A percentile compares a stretch with the other conserved stretches of the same genome.
These are phyloP conservation scores for Drosophila yooni DNA, from an alignment of 2,888 invertebrate species.

Conservation along the genomic window DNA sequence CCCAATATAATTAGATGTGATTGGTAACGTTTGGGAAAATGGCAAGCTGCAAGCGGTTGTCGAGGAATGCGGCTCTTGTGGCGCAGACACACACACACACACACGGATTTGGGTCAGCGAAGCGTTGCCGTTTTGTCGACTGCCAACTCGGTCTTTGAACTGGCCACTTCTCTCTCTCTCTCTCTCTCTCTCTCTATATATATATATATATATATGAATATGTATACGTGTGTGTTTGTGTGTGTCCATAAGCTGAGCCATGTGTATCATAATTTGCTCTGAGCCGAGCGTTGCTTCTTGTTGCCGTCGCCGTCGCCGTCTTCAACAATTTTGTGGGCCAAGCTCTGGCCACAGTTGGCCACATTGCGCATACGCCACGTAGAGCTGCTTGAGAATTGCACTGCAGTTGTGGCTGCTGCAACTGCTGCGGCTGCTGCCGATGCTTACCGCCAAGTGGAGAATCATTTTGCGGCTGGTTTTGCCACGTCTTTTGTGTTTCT, in stretches of 20 bases:
- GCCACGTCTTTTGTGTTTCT: slow-evolving; percentile 49
- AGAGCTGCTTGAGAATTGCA: slow-evolving; percentile 19
- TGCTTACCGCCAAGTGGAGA: slow-evolving; percentile 68
- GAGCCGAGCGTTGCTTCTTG: slow-evolving; percentile 18
- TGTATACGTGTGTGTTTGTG: slow-evolving; percentile 9
- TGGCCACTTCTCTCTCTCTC: slow-evolving; percentile 33
- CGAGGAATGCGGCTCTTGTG: slow-evolving; percentile 51
- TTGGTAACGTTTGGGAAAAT: slow-evolving; percentile 54
- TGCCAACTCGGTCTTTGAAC: slow-evolving; percentile 63
- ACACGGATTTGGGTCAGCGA: slow-evolving; percentile 55
- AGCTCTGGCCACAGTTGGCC: slow-evolving; percentile 35
- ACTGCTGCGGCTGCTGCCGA: slow-evolving; percentile 18
- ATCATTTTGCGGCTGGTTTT: slow-evolving; percentile 65
- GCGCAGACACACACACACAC: slow-evolving; percentile 19
- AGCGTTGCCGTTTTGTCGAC: slow-evolving; percentile 36
- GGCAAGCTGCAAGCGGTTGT: slow-evolving; percentile 34
- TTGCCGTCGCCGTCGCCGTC: slow-evolving; percentile 3
- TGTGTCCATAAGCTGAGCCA: slow-evolving; percentile 46
- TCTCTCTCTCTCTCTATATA: background rate
- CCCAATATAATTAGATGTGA: slow-evolving; percentile 62
- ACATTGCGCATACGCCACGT: slow-evolving; percentile 77
- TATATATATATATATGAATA: background rate
- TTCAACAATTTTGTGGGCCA: slow-evolving; percentile 48
- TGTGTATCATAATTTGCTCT: slow-evolving; percentile 68
- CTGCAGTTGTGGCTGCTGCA: slow-evolving; percentile 24